Evolutionary conservation across 2,113 vertebrate species (phyloP).

Genomic region (Xenopus laevis): DNA sequence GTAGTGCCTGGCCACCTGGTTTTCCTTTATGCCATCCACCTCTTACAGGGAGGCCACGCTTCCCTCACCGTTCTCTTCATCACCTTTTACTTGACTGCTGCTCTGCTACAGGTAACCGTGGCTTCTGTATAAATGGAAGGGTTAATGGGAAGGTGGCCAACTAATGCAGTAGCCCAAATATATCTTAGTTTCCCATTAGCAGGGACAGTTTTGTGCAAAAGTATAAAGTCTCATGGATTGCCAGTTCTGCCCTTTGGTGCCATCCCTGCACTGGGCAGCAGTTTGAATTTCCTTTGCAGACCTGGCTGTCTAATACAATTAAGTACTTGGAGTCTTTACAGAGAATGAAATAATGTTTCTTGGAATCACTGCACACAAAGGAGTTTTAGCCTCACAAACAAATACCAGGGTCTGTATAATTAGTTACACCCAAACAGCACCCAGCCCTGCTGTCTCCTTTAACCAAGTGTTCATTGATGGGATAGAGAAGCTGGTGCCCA

Average conservation of each 20-base stretch:
- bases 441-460: no score
- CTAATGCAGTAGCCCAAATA: background rate
- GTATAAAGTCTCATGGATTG: background rate
- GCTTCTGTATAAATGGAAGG: background rate
- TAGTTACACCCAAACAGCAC: no score
- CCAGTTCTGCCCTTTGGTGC: background rate
- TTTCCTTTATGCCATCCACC: constrained; percentile 81
- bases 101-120: constrained; percentile 79
- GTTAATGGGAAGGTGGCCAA: no score
- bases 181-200: no score
- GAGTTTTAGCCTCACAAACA: no score
- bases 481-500: no score
- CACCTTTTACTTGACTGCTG: constrained; percentile 79
- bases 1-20: constrained; percentile 86
- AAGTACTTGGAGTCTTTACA: background rate
- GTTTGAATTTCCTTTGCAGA: background rate
- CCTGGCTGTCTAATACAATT: background rate
- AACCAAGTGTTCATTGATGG: no score
- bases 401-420: no score
- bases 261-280: background rate
- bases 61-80: constrained; percentile 70
- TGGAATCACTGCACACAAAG: no score
- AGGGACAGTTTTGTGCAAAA: no score
- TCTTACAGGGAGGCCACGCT: constrained; percentile 76
- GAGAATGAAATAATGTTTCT: background rate